A percentile compares a stretch with the other conserved stretches of the same genome.
Evolutionary conservation across 2,797 vertebrate genomes (phyloP).

Genomic region (Tympanoctomys barrerae): DNA sequence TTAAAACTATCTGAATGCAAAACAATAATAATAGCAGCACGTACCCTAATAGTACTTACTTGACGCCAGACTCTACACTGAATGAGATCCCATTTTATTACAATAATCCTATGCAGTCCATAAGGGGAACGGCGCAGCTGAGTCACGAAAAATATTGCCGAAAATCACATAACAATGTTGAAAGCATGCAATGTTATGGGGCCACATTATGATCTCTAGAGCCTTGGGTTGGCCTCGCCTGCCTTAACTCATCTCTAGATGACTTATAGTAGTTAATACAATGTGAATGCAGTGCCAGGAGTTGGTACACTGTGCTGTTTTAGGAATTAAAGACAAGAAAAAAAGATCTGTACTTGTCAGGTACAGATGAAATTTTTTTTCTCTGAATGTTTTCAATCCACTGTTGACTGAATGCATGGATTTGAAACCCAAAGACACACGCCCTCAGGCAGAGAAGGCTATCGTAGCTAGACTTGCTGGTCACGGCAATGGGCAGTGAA

Average conservation of each 20-base stretch:
- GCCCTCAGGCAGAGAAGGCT: background rate
- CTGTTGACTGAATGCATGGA: background rate
- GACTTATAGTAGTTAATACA: background rate
- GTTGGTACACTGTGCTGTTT: background rate
- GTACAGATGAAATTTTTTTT: background rate
- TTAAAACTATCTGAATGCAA: slow-evolving; percentile 7
- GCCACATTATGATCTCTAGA: background rate
- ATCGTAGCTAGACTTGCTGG: background rate
- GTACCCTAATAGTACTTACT: background rate
- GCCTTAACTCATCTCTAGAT: background rate
- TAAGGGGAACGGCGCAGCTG: background rate
- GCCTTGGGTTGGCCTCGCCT: background rate
- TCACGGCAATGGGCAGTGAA: background rate
- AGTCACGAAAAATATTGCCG: background rate
- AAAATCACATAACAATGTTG: background rate
- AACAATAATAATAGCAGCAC: background rate
- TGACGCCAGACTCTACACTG: background rate
- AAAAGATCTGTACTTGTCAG: background rate
- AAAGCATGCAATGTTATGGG: background rate
- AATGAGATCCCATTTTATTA: background rate
- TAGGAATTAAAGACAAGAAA: background rate
- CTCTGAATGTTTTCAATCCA: background rate
- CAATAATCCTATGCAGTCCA: background rate
- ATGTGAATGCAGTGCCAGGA: background rate
- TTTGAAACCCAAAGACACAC: background rate